These are phyloP conservation scores for Trissolcus japonicus DNA, from an alignment of 2,888 invertebrate species.

Conservation along the genomic window DNA sequence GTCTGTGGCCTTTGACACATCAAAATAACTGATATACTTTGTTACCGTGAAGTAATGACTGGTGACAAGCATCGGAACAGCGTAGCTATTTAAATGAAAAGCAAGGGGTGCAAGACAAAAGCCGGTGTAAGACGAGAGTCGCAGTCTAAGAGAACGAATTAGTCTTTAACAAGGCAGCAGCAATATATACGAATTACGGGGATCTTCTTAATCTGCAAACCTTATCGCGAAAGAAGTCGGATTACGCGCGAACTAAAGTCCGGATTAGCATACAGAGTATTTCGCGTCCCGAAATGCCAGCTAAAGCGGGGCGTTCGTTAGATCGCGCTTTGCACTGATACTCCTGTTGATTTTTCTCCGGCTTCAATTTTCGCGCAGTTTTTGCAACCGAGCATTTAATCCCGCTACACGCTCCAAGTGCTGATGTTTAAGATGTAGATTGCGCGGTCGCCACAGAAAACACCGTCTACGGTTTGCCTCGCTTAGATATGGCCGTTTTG, in stretches of 20 bases:
- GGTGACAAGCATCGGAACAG: not conserved
- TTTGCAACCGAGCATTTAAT: constrained; percentile 67
- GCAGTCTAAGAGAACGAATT: constrained; percentile 12
- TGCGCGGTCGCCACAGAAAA: constrained; percentile 61
- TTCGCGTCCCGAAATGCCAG: constrained; percentile 4
- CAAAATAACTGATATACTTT: too few species aligned
- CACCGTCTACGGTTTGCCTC: constrained; percentile 63
- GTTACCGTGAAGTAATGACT: too few species aligned
- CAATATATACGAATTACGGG: constrained; percentile 21
- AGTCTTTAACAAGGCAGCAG: constrained; percentile 24
- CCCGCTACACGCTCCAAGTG: constrained; percentile 42
- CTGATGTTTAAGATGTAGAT: constrained; percentile 67
- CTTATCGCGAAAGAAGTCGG: constrained; percentile 36
- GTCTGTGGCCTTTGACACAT: too few species aligned
- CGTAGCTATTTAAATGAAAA: constrained; percentile 1
- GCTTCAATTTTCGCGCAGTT: constrained; percentile 64
- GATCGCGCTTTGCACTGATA: constrained; percentile 17
- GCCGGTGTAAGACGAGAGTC: not conserved
- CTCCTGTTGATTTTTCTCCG: constrained; percentile 27
- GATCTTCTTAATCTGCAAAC: constrained; percentile 32
- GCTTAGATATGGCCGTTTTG: constrained; percentile 38
- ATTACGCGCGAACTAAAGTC: constrained; percentile 24
- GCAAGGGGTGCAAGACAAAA: constrained; percentile 3
- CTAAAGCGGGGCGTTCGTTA: not conserved
- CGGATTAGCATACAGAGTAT: constrained; percentile 46